Evolutionary conservation across 1,140 invertebrate genomes (phyloP), one percentile per base, ranked within the genome.

Genomic region (Luehdorfia chinensis): DNA sequence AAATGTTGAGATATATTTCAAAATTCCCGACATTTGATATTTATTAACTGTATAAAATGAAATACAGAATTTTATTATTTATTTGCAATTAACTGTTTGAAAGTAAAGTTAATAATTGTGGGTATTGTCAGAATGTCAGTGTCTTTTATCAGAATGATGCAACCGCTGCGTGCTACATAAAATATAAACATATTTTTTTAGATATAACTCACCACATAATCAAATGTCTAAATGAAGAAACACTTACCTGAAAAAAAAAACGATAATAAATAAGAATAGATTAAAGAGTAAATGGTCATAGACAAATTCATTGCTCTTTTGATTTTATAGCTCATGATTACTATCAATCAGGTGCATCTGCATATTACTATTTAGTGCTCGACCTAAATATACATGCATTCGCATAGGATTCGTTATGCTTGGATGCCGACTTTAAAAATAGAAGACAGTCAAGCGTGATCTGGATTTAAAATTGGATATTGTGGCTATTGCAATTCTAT

Each of bases 261-360:
- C 19, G 19, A 21, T 9, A 19, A 21, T 21, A 21, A 11, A 37
- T 37, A 11, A 37, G 6, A 11, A 11, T 37, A 9, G 3, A 19
- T 37, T 37, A 9, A 33, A 33, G 18, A 33, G 18, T 16, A 16
- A 9, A 37, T 21, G 18, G 18, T n/a, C 18, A 37, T 37, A 37
- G 34, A 37, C 18, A 37, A 37, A 37, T 37, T 13, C 18, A 37
- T 37, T 37, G 18, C 15, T 19, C 18, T 37, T 37, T 37, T 19
- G 8, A 4, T 37, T 37, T 37, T 37, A 37, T 37, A 4, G 34
- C 18, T 1, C 34, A 37, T 37, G 18, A 37, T 37, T 37, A 16
- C 34, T 37, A 37, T 37, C 34, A 37, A 37, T 37, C 34, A 37
- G 18, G 12, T 16, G 34, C 34, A 37, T 37, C 34, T 37, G 34